phyloP scores from a whole-genome alignment of 2,113 vertebrate genomes.

The Mustelus asterias region DNA sequence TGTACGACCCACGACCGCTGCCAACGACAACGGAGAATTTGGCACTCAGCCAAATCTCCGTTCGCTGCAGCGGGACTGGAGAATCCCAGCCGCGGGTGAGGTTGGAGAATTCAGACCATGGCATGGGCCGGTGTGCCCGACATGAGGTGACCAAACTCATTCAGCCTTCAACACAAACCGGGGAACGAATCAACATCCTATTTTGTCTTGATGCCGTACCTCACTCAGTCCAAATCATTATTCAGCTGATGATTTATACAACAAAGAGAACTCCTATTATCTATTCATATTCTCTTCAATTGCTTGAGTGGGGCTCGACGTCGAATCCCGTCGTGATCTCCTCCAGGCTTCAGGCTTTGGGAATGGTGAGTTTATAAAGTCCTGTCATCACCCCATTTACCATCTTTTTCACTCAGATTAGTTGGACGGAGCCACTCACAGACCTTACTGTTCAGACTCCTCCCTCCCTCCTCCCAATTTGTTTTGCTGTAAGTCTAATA shows the following conservation, averaged over 20 bases:
- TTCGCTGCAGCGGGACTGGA: too few species aligned
- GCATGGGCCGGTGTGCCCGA: too few species aligned
- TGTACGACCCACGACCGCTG: too few species aligned
- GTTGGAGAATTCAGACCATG: too few species aligned
- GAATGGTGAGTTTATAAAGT: not conserved
- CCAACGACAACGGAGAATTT: too few species aligned
- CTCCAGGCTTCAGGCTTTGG: not conserved
- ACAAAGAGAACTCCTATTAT: not conserved
- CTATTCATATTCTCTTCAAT: not conserved
- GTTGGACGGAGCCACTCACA: not conserved
- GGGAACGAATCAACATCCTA: too few species aligned
- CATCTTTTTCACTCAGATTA: not conserved
- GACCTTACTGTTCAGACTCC: not conserved
- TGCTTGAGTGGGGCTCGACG: not conserved
- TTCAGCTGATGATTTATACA: not conserved
- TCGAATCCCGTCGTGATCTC: not conserved
- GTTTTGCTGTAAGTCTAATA: not conserved
- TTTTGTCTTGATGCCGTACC: not conserved
- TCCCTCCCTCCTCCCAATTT: not conserved
- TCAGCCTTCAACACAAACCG: too few species aligned
- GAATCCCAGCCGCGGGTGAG: too few species aligned
- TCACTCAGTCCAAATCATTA: not conserved
- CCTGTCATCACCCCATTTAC: not conserved
- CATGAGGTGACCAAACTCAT: too few species aligned
- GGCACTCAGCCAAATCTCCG: too few species aligned